Evolutionary conservation across 2,888 invertebrate species (phyloP), one percentile per base, ranked within the genome.

Genomic region (Brenthis hecate): DNA sequence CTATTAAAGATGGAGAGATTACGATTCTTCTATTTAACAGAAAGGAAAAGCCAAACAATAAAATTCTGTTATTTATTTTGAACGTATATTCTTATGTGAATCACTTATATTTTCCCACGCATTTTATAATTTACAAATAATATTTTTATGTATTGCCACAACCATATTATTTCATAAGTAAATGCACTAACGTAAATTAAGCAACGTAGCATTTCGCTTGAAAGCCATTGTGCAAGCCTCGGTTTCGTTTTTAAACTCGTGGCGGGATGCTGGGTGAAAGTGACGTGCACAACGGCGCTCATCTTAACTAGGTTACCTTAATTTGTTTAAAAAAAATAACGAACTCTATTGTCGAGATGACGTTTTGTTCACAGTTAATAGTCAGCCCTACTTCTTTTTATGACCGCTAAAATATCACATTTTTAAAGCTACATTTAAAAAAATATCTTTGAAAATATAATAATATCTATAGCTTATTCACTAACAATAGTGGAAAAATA

Each of bases 251-350:
- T 69, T 57, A 56, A 62, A 66, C 60, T 19, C 60, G 71, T 58
- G 57, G 63, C 67, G 53, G 60, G 73, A 70, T 65, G 73, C 56
- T 61, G 74, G 76, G 67, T 72, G 77, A 78, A 78, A 78, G 78
- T 77, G 73, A 73, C 64, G 58, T 70, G 62, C 58, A 56, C 54
- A 67, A 65, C 65, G 73, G 73, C 67, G 43, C 65, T 75, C 60
- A 50, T 60, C 72, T 68, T 68, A 74, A 74, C 73, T 75, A 57
- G 75, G 77, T 78, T 71, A 77, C 76, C 77, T 77, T 78, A 71
- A 78, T 76, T 66, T 66, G 56, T 65, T 68, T 60, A 63, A 16
- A 65, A 69, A 64, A 64, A 67, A 68, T 65, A 67, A 68, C 50
- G 62, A 66, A 56, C 58, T 62, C 65, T 56, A 68, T 68, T 70